Percentiles rank a stretch among this genome's conserved stretches.
phyloP scores from a whole-genome alignment of 2,888 invertebrate genomes.

The Drosophila subsilvestris region DNA sequence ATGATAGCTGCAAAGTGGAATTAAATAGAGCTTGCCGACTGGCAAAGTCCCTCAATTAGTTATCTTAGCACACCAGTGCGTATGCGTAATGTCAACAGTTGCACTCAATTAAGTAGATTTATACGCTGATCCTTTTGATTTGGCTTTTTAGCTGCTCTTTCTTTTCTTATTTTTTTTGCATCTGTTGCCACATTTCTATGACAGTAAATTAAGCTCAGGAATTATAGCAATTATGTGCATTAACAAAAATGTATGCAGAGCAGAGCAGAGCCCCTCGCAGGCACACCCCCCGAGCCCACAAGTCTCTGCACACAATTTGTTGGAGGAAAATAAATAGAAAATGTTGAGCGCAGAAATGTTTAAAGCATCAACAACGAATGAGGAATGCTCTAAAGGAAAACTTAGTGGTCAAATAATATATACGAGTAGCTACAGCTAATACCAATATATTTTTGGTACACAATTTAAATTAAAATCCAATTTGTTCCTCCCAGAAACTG shows the following conservation, averaged over 20 bases:
- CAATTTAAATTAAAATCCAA: too few relatives aligned
- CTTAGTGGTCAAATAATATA: neutral
- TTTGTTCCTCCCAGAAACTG: neutral
- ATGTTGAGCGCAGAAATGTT: neutral
- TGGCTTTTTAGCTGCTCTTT: too few relatives aligned
- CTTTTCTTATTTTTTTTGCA: neutral
- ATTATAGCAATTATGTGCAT: slow-evolving; percentile 50
- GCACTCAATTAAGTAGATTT: slow-evolving; percentile 1
- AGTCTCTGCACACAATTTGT: neutral
- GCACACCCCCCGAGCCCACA: too few relatives aligned
- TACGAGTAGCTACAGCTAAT: neutral
- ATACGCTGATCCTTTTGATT: neutral
- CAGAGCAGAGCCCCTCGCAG: too few relatives aligned
- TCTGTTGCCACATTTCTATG: slow-evolving; percentile 18
- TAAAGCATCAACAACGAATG: neutral
- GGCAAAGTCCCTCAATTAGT: neutral
- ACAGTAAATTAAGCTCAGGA: slow-evolving; percentile 38
- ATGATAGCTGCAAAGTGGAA: neutral
- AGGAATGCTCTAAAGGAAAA: neutral
- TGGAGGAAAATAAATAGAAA: neutral
- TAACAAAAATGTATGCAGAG: slow-evolving; percentile 19
- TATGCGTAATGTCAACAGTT: neutral
- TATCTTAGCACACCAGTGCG: neutral
- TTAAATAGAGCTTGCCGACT: neutral
- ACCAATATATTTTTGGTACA: neutral